phyloP scores from a whole-genome alignment of 2,797 vertebrate genomes.

The Danio aesculapii region DNA sequence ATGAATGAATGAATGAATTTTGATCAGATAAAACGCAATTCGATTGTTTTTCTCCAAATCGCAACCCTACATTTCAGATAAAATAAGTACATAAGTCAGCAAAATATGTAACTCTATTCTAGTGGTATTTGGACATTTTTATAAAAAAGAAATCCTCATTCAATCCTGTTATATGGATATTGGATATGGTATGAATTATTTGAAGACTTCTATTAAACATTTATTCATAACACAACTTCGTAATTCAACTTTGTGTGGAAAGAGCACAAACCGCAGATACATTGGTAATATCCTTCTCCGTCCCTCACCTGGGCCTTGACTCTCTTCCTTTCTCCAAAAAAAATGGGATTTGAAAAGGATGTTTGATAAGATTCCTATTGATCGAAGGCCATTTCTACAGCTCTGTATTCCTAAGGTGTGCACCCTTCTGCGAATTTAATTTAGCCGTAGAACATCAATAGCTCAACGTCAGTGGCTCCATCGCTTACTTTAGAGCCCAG shows the following conservation, averaged over 20 bases:
- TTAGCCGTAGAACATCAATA: slow-evolving; percentile 37
- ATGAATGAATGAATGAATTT: too few relatives aligned
- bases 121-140: too few relatives aligned
- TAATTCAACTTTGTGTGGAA: not conserved
- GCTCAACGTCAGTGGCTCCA: slow-evolving; percentile 23
- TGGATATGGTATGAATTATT: not conserved
- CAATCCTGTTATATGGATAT: too few relatives aligned
- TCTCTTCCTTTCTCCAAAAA: slow-evolving; percentile 1
- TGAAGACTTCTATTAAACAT: not conserved
- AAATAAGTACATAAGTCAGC: too few relatives aligned
- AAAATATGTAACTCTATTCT: too few relatives aligned
- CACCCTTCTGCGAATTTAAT: slow-evolving; percentile 35
- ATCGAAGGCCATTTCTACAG: slow-evolving; percentile 33
- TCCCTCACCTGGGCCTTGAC: slow-evolving; percentile 17
- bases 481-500: slow-evolving; percentile 28
- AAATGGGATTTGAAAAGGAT: slow-evolving; percentile 16
- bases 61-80: too few relatives aligned
- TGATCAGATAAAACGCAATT: too few relatives aligned
- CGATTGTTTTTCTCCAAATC: too few relatives aligned
- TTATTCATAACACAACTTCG: not conserved
- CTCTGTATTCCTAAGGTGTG: slow-evolving; percentile 31
- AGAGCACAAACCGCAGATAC: not conserved
- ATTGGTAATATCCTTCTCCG: not conserved
- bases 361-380: slow-evolving; percentile 47
- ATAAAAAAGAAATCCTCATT: too few relatives aligned